These are phyloP conservation scores for Trichomalopsis sarcophagae DNA, from an alignment of 1,140 invertebrate genomes.

Conservation along the genomic window DNA sequence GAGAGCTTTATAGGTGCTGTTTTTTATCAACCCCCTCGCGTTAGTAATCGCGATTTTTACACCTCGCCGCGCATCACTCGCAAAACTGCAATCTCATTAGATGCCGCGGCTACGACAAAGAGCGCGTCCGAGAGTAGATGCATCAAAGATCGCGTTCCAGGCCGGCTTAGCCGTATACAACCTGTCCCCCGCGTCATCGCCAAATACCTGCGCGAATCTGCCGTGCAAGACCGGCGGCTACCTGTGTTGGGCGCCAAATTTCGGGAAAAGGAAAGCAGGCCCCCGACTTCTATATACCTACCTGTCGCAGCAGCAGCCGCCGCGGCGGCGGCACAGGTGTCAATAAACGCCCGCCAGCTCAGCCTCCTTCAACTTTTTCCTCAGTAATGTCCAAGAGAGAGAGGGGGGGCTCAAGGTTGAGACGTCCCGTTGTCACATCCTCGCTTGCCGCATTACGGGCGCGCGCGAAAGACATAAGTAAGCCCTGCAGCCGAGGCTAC, in stretches of 20 bases:
- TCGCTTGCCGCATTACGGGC: not conserved
- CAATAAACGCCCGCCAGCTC: constrained; percentile 35
- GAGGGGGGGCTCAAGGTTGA: constrained; percentile 38
- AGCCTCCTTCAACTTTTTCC: constrained; percentile 26
- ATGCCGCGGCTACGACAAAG: not conserved
- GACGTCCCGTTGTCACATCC: constrained; percentile 41
- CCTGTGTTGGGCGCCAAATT: not conserved
- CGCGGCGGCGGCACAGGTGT: constrained; percentile 51
- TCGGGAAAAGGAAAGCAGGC: constrained; percentile 17
- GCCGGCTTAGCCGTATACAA: not conserved
- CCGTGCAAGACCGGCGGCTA: not conserved
- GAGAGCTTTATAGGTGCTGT: not conserved
- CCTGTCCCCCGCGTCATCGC: not conserved
- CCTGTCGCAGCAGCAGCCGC: constrained; percentile 19
- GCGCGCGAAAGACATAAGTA: constrained; percentile 47
- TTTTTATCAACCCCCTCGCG: not conserved
- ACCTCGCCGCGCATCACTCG: not conserved
- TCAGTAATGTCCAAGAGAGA: constrained; percentile 23
- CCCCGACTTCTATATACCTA: not conserved
- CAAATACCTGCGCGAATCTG: constrained; percentile 18
- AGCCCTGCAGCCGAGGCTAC: constrained; percentile 50
- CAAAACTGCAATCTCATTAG: constrained; percentile 43
- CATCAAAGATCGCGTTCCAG: not conserved
- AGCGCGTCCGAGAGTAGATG: not conserved
- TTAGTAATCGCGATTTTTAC: not conserved